phyloP scores from a whole-genome alignment of 2,888 invertebrate species.

The Napeogenes inachia region DNA sequence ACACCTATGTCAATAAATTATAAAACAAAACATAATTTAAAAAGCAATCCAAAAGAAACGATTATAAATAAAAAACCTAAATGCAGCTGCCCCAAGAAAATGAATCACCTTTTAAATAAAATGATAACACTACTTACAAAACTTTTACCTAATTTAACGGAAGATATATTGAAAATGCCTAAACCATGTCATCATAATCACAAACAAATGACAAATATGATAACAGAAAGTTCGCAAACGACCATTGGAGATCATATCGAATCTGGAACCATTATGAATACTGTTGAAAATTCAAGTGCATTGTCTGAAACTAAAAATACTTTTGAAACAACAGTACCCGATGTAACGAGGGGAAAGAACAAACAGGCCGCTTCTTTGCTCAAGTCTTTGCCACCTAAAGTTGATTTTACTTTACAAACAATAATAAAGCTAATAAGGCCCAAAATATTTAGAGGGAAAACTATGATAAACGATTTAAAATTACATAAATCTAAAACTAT shows the following conservation, averaged over 20 bases:
- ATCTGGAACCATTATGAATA: neutral
- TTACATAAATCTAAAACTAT: slow-evolving; percentile 3
- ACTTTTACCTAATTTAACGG: slow-evolving; percentile 36
- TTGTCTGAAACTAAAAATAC: too few relatives aligned
- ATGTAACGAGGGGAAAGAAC: too few relatives aligned
- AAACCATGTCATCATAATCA: slow-evolving; percentile 10
- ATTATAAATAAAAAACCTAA: slow-evolving; percentile 16
- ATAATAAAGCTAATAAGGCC: slow-evolving; percentile 24
- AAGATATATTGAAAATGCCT: neutral
- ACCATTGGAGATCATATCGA: neutral
- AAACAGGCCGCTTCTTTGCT: too few relatives aligned
- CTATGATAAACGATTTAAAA: neutral
- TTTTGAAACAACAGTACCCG: too few relatives aligned
- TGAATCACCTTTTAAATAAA: slow-evolving; percentile 41
- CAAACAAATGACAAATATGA: neutral
- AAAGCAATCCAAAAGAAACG: slow-evolving; percentile 6
- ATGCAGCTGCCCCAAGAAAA: slow-evolving; percentile 48
- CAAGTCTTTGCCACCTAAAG: slow-evolving; percentile 3
- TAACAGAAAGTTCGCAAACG: neutral
- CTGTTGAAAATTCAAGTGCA: too few relatives aligned
- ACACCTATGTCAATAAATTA: slow-evolving; percentile 13
- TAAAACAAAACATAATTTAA: slow-evolving; percentile 4
- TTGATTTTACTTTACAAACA: slow-evolving; percentile 14
- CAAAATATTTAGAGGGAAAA: neutral
- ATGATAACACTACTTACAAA: slow-evolving; percentile 42